These are phyloP conservation scores for Periparus ater DNA, from an alignment of 2,797 vertebrate genomes.

Conservation along the genomic window DNA sequence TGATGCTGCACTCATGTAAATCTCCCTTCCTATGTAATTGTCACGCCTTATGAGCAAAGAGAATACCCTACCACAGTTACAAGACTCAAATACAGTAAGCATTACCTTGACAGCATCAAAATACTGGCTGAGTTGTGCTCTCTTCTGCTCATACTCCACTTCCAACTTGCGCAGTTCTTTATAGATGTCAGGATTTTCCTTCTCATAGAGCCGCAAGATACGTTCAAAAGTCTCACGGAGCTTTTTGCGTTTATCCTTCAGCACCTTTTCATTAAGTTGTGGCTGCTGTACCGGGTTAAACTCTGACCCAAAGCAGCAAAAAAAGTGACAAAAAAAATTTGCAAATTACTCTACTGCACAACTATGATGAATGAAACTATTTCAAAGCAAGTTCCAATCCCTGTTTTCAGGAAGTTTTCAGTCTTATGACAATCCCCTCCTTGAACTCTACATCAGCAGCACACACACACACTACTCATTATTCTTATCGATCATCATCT, in stretches of 20 bases:
- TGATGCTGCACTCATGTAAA: background rate
- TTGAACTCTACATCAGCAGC: background rate
- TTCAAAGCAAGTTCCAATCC: background rate
- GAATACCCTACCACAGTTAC: background rate
- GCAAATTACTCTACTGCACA: background rate
- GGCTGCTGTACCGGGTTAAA: conserved; percentile 95
- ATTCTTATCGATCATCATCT: background rate
- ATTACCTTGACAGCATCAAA: conserved; percentile 86
- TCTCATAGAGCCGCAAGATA: conserved; percentile 92
- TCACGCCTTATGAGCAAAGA: background rate
- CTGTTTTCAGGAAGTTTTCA: background rate
- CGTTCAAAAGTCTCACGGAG: conserved; percentile 96
- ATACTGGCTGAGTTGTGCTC: conserved; percentile 89
- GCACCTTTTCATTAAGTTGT: conserved; percentile 93
- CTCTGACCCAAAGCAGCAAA: conserved; percentile 76
- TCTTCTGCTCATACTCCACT: conserved; percentile 94
- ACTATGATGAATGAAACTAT: background rate
- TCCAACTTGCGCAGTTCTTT: conserved; percentile 95
- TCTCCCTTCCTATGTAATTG: background rate
- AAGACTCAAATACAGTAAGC: background rate
- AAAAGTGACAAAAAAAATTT: background rate
- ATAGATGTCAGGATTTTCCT: conserved; percentile 97
- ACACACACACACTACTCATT: background rate
- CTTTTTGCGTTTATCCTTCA: conserved; percentile 97
- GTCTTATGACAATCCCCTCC: background rate